These are phyloP conservation scores for Plotosus lineatus DNA, from an alignment of 2,113 vertebrate genomes.

Conservation along the genomic window DNA sequence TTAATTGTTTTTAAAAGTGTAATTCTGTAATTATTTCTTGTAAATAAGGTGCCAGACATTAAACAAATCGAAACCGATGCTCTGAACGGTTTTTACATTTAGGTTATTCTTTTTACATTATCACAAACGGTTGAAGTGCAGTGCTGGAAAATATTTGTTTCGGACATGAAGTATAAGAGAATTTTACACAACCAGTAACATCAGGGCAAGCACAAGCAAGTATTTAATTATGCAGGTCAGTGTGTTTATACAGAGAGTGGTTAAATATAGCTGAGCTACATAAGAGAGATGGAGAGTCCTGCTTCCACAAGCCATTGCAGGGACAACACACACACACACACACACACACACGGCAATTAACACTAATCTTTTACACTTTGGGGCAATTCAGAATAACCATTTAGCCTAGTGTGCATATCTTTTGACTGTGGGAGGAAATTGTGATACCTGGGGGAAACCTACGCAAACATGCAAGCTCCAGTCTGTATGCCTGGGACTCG, in stretches of 20 bases:
- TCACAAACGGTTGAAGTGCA: neutral
- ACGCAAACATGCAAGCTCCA: no score
- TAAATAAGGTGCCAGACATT: slow-evolving; percentile 70
- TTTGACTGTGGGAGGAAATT: no score
- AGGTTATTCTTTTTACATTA: neutral
- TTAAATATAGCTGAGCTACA: slow-evolving; percentile 23
- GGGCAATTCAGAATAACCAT: no score
- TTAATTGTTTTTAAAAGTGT: slow-evolving; percentile 63
- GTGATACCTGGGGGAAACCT: no score
- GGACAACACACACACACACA: no score
- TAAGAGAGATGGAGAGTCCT: neutral
- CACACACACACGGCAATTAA: no score
- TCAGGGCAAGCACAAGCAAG: slow-evolving; percentile 1
- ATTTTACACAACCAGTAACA: neutral
- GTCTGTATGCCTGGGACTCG: no score
- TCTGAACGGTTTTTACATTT: neutral
- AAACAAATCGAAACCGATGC: slow-evolving; percentile 50
- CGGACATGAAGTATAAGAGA: neutral
- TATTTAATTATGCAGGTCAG: slow-evolving; percentile 32
- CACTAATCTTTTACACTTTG: no score
- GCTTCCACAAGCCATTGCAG: neutral
- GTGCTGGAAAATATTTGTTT: neutral
- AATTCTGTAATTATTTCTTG: slow-evolving; percentile 59
- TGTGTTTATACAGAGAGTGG: slow-evolving; percentile 1
- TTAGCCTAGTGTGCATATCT: no score